Conservation (phyloP, 2,797 vertebrate genomes). For the Cryptoblepharus egeriae region DNA sequence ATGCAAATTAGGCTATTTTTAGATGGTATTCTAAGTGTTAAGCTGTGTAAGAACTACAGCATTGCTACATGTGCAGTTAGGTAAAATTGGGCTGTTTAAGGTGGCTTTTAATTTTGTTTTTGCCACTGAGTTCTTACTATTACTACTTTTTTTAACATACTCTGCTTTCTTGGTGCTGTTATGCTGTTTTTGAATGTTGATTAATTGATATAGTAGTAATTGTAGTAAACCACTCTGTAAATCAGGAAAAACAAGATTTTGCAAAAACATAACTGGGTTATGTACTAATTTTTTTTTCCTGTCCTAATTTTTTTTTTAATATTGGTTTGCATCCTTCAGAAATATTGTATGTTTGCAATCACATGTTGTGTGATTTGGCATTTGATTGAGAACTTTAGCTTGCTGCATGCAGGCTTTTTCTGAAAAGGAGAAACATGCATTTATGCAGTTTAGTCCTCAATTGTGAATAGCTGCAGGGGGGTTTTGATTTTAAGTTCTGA, state of each 20-base stretch:
- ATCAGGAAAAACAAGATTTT: neutral
- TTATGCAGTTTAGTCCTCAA: neutral
- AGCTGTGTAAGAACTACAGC: too few species aligned
- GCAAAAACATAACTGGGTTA: neutral
- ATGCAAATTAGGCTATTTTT: too few species aligned
- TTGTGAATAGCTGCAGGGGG: neutral
- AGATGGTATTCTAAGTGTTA: too few species aligned
- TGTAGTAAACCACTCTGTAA: too few species aligned
- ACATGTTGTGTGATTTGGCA: neutral
- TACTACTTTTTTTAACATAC: too few species aligned
- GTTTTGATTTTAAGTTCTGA: neutral
- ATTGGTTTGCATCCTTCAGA: neutral
- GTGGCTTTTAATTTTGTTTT: too few species aligned
- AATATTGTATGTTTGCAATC: neutral
- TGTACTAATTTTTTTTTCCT: neutral
- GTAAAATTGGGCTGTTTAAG: too few species aligned
- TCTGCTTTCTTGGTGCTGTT: too few species aligned
- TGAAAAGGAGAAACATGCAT: neutral
- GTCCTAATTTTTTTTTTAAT: neutral
- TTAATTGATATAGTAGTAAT: too few species aligned
- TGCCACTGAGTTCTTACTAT: too few species aligned
- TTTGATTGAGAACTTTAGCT: neutral
- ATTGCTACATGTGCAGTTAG: too few species aligned
- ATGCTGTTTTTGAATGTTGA: too few species aligned
- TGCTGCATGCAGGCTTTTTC: neutral